Evolutionary conservation across 1,140 invertebrate species (phyloP).

Genomic region (Littorina saxatilis): DNA sequence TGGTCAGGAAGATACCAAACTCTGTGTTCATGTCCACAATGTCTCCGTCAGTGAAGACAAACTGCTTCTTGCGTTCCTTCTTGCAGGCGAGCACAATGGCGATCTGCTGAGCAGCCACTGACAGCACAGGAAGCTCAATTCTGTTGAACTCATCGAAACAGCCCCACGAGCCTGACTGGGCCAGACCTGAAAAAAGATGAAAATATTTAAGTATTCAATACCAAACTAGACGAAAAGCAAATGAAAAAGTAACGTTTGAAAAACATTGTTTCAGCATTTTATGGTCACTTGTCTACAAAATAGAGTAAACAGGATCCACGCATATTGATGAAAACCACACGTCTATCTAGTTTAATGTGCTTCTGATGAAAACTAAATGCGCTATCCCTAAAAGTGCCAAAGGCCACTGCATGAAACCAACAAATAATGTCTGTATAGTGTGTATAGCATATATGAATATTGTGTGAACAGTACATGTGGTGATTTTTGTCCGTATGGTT

Average conservation of each 20-base stretch:
- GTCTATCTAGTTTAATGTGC: too few relatives aligned
- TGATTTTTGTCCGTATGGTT: too few relatives aligned
- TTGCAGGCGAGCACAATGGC: conserved; percentile 93
- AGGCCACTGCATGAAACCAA: too few relatives aligned
- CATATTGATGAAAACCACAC: too few relatives aligned
- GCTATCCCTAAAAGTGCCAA: too few relatives aligned
- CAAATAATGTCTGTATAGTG: too few relatives aligned
- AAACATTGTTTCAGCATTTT: background rate
- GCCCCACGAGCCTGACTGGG: conserved; percentile 97
- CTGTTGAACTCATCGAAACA: conserved; percentile 98
- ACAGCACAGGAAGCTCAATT: conserved; percentile 95
- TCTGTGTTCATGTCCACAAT: conserved; percentile 94
- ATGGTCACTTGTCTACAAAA: too few relatives aligned
- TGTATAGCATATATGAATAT: too few relatives aligned
- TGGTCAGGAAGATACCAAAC: conserved; percentile 98
- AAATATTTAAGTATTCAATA: background rate
- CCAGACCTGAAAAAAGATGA: conserved; percentile 82
- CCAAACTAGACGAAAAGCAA: background rate
- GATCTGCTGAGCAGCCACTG: conserved; percentile 97
- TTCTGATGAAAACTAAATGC: too few relatives aligned
- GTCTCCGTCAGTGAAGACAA: conserved; percentile 96
- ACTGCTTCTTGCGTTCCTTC: conserved; percentile 91
- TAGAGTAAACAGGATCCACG: too few relatives aligned
- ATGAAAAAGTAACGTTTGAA: background rate
- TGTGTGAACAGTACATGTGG: too few relatives aligned